phyloP scores from a whole-genome alignment of 2,888 invertebrate species.

The Phorcus lineatus region DNA sequence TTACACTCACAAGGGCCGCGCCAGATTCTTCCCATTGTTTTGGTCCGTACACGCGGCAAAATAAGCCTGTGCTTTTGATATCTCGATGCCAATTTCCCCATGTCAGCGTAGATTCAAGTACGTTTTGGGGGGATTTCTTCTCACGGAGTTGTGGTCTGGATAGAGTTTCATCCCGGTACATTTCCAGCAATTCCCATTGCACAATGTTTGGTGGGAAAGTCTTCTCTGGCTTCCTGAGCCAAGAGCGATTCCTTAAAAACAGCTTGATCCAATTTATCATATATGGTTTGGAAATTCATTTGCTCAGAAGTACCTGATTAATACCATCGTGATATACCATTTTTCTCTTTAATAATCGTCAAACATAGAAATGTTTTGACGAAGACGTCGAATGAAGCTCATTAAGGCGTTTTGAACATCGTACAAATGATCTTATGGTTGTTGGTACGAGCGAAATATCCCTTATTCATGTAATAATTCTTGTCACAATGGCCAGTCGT shows the following conservation, averaged over 20 bases:
- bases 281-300: neutral
- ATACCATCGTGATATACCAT: neutral
- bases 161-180: slow-evolving; percentile 6
- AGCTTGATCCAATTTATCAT: neutral
- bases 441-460: slow-evolving; percentile 8
- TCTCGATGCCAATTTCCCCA: neutral
- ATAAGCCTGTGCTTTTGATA: slow-evolving; percentile 4
- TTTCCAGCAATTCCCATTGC: slow-evolving; percentile 2
- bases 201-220: slow-evolving; percentile 1
- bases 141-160: neutral
- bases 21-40: slow-evolving; percentile 14
- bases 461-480: slow-evolving; percentile 18
- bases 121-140: neutral
- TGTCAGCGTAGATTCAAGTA: neutral
- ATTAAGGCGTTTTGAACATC: neutral
- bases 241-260: neutral
- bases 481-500: slow-evolving; percentile 15
- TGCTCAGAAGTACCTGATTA: neutral
- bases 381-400: neutral
- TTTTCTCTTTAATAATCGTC: neutral
- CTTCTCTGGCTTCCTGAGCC: neutral
- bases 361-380: neutral
- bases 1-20: neutral
- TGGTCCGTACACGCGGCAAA: neutral
- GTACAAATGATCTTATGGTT: neutral